Percentiles rank a stretch among this genome's conserved stretches.
Evolutionary conservation across 2,888 invertebrate genomes (phyloP).

Genomic region (Calameuta filiformis): DNA sequence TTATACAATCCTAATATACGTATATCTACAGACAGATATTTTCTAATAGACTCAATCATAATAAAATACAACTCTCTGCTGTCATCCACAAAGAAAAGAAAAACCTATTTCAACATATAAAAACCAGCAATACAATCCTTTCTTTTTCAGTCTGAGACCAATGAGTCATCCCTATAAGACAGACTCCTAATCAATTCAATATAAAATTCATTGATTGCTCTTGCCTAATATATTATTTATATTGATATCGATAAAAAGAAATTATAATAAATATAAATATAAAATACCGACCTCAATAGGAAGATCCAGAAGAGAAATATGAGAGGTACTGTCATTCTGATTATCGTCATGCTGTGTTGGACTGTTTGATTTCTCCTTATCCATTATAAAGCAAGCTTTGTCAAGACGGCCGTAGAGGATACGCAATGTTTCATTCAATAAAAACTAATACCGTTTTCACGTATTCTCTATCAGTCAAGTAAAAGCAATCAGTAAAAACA

Average conservation of each 20-base stretch:
- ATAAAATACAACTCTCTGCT: neutral
- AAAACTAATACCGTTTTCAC: neutral
- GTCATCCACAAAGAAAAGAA: neutral
- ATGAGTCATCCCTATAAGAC: neutral
- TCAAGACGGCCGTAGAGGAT: neutral
- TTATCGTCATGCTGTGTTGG: neutral
- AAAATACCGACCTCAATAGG: constrained; percentile 52
- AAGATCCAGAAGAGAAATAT: constrained; percentile 49
- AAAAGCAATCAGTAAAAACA: neutral
- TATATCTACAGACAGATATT: neutral
- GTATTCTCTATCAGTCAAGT: neutral
- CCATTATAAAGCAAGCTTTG: neutral
- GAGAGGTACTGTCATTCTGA: constrained; percentile 3
- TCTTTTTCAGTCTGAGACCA: neutral
- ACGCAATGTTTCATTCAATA: neutral
- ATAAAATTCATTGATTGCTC: neutral
- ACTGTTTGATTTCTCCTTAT: neutral
- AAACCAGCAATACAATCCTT: neutral
- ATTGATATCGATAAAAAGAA: neutral
- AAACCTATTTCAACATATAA: neutral
- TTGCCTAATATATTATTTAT: neutral
- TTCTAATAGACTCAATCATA: neutral
- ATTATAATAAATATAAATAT: neutral
- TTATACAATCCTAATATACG: neutral
- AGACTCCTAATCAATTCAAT: neutral